These are phyloP conservation scores for Dipodomys merriami DNA, from an alignment of 2,113 vertebrate species.

Conservation along the genomic window DNA sequence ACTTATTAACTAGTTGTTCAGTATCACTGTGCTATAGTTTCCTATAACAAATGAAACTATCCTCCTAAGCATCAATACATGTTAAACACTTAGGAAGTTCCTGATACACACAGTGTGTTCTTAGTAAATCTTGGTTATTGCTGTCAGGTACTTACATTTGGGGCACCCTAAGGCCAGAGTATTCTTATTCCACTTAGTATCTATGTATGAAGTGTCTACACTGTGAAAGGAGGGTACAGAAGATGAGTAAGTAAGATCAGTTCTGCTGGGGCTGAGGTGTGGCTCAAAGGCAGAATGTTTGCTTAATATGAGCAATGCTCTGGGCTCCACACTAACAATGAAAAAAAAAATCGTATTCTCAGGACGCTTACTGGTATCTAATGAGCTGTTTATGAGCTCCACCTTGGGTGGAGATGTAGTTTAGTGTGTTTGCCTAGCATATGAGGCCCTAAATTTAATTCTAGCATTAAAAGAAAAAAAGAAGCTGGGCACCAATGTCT, in stretches of 20 bases:
- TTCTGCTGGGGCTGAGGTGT: background rate
- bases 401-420: background rate
- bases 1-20: background rate
- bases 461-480: background rate
- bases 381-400: background rate
- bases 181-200: slow-evolving; percentile 12
- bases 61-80: background rate
- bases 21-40: background rate
- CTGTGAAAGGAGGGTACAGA: background rate
- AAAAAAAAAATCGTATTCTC: background rate
- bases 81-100: background rate
- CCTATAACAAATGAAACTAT: slow-evolving; percentile 13
- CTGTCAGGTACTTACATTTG: background rate
- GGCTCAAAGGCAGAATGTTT: background rate
- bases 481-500: no score
- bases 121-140: slow-evolving; percentile 24
- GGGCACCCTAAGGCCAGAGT: background rate
- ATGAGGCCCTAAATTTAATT: background rate
- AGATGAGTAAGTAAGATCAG: slow-evolving; percentile 44
- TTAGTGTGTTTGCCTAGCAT: background rate
- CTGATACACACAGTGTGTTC: background rate
- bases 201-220: background rate
- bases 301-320: background rate
- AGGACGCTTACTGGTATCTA: slow-evolving; percentile 44
- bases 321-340: background rate